Conservation (phyloP, 2,797 vertebrate species). For the Enoplosus armatus region DNA sequence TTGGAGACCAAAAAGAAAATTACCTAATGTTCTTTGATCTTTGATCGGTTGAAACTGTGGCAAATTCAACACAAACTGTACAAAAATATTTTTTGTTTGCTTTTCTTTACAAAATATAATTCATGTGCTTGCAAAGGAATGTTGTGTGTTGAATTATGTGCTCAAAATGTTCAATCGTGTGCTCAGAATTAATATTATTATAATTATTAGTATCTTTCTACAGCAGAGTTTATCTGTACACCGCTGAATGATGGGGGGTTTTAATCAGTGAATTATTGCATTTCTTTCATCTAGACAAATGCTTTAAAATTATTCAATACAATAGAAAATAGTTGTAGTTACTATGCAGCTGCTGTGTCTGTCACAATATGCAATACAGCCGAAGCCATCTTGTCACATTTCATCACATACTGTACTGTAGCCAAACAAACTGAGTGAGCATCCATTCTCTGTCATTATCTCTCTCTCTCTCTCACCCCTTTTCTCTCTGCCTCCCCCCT, state of each 20-base stretch:
- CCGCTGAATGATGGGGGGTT: conserved; percentile 14
- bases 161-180: neutral
- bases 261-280: neutral
- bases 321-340: neutral
- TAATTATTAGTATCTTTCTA: neutral
- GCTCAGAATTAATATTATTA: neutral
- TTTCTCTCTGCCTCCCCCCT: conserved; percentile 4
- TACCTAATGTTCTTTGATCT: neutral
- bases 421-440: conserved; percentile 46
- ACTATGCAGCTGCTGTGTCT: conserved; percentile 6
- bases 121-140: neutral
- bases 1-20: neutral
- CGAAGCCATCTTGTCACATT: conserved; percentile 38
- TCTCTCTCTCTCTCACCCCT: neutral
- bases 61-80: neutral
- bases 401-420: conserved; percentile 43
- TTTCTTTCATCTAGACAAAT: conserved; percentile 23
- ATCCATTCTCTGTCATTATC: conserved; percentile 37
- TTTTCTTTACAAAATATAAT: neutral
- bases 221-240: neutral
- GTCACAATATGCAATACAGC: conserved; percentile 38
- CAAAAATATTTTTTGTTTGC: neutral
- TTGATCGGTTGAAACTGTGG: neutral
- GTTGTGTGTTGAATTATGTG: too few species aligned
- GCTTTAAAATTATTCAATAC: conserved; percentile 35